phyloP scores from a whole-genome alignment of 2,113 vertebrate genomes.

The zebrafish (Danio rerio) region GRCz12tu NC_133177.1:31690001-31690500 shows the following conservation, averaged over 20 bases:
- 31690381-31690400: too few species aligned
- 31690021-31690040: neutral
- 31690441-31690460: too few species aligned
- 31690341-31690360: neutral
- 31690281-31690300: neutral
- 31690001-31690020: neutral
- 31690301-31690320: neutral
- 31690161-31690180: neutral
- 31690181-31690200: neutral
- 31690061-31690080: too few species aligned
- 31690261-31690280: neutral
- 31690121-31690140: slow-evolving; percentile 5
- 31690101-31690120: neutral
- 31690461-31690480: too few species aligned
- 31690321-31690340: neutral
- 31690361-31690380: neutral
- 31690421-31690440: too few species aligned
- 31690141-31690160: neutral
- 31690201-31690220: neutral
- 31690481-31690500: too few species aligned
- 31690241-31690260: neutral
- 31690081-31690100: neutral
- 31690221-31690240: neutral
- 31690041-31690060: too few species aligned
- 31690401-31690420: too few species aligned